Percentiles rank a stretch among this genome's conserved stretches.
Evolutionary conservation across 1,140 invertebrate genomes (phyloP).

Genomic region (Brachionus paranguensis): DNA sequence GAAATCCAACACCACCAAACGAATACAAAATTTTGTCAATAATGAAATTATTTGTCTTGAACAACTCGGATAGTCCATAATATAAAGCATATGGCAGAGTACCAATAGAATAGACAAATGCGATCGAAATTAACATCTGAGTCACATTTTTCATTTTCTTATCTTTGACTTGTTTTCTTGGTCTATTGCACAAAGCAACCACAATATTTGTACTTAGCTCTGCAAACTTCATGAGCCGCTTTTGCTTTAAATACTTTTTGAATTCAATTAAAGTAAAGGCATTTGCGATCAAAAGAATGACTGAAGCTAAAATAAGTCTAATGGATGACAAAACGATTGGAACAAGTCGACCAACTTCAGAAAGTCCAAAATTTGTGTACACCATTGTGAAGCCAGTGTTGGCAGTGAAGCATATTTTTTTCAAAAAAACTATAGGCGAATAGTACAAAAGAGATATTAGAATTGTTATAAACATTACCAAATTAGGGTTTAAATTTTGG

Average conservation of each 20-base stretch:
- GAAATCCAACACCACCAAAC: background rate
- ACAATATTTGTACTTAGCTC: background rate
- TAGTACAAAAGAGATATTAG: background rate
- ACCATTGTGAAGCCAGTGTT: background rate
- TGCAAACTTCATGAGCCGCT: background rate
- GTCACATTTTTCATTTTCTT: constrained; percentile 1
- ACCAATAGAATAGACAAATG: background rate
- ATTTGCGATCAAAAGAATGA: background rate
- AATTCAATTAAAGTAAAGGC: background rate
- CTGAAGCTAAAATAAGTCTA: background rate
- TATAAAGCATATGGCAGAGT: background rate
- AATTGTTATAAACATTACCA: background rate
- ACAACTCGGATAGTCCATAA: background rate
- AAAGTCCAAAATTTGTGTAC: background rate
- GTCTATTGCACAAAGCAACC: background rate
- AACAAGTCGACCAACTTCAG: background rate
- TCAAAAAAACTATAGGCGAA: background rate
- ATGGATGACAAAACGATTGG: background rate
- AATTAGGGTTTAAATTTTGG: background rate
- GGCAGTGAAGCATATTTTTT: background rate
- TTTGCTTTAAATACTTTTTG: background rate
- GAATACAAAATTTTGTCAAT: background rate
- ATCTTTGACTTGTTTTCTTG: background rate
- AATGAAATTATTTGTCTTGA: background rate
- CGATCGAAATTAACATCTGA: constrained; percentile 1